A percentile compares a stretch with the other conserved stretches of the same genome.
Evolutionary conservation across 2,113 vertebrate genomes (phyloP).

Genomic region (Sprattus sprattus): DNA sequence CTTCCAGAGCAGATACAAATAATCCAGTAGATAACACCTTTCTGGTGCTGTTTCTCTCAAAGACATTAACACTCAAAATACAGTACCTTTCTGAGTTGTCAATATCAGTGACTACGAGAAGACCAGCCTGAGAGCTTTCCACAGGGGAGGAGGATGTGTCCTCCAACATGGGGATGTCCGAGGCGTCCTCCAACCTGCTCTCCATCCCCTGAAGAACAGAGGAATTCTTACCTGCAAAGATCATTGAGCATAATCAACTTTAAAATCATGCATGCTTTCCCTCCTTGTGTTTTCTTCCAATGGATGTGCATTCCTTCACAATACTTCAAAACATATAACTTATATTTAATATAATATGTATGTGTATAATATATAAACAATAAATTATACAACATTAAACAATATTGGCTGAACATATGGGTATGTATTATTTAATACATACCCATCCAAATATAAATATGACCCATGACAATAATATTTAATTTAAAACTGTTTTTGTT

Average conservation of each 20-base stretch:
- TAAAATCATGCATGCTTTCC: background rate
- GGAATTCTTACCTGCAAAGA: conserved; percentile 79
- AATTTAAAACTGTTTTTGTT: too few species aligned
- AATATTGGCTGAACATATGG: too few species aligned
- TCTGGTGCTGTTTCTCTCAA: background rate
- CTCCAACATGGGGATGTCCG: conserved; percentile 87
- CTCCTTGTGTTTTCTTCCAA: background rate
- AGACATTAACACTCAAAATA: background rate
- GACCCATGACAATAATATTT: too few species aligned
- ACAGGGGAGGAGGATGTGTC: conserved; percentile 82
- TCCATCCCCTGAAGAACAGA: conserved; percentile 72
- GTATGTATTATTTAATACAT: too few species aligned
- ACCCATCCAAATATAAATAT: too few species aligned
- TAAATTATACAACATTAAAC: too few species aligned
- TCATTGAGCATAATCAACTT: too few species aligned
- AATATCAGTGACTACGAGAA: conserved; percentile 91
- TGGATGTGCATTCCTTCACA: too few species aligned
- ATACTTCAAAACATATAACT: too few species aligned
- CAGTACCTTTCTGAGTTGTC: conserved; percentile 89
- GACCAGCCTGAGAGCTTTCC: conserved; percentile 83
- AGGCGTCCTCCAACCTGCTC: conserved; percentile 81
- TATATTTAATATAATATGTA: too few species aligned
- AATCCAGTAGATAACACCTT: background rate
- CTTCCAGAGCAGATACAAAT: background rate
- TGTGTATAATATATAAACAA: too few species aligned